Evolutionary conservation across 2,113 vertebrate species (phyloP), one percentile per base, ranked within the genome.

Genomic region (Catagonus wagneri): DNA sequence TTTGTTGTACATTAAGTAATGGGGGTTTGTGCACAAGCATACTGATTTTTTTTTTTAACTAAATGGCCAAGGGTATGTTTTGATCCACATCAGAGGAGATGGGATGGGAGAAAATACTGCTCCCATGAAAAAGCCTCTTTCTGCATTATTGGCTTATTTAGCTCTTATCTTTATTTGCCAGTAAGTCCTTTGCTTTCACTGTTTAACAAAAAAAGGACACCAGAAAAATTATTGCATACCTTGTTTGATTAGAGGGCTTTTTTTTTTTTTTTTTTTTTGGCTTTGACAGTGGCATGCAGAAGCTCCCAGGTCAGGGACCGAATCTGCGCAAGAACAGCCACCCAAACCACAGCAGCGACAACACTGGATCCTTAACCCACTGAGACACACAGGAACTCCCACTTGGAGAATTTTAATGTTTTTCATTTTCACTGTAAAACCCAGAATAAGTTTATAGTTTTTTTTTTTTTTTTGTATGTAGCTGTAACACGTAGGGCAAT

Each of bases 341-440:
- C 44, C 44, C 44, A 44, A 44, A 8, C 44, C 44, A 44, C 44
- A 44, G 44, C 44, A 44, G 44, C 8, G 44, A 44, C 44, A 44
- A 44, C 44, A 44, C 44, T 44, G 44, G 44, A 44, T 44, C 44
- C 44, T 44, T 44, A 44, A 44, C 44, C 44, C 44, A 44, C 44
- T 44, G 44, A 44, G 44, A 44, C 44, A 44, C 44, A 44, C 44
- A 44, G 44, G 44, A 44, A 44, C 8, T 44, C 44, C 44, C 44
- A 44, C 4, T 44, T 44, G 61, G 69, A 52, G 61, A 61, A 60
- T 50, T 66, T 76, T 76, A 83, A 32, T 60, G 17, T 32, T 78
- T 50, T 84, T 84, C 52, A 52, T 60, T 76, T 76, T 90, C 34
- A 50, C 60, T 68, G 14, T 68, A 84, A 90, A 94, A 90, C 25